These are phyloP conservation scores for Tachuris rubrigastra DNA, from an alignment of 2,113 vertebrate genomes.

Conservation along the genomic window DNA sequence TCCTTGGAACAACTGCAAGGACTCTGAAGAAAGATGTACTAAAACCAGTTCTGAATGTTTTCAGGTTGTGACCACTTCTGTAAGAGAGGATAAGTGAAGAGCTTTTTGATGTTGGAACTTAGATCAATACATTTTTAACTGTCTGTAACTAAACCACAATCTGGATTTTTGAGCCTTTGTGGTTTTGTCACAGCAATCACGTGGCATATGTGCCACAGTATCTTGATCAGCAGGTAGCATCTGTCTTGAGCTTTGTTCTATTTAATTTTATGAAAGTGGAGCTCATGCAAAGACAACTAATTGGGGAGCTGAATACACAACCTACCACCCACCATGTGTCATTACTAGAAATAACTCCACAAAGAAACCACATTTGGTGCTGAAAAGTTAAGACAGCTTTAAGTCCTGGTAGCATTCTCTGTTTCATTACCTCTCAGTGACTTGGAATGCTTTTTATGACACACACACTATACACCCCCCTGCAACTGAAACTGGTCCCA, in stretches of 20 bases:
- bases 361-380: slow-evolving; percentile 14
- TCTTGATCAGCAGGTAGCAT: slow-evolving; percentile 32
- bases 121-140: neutral
- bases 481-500: neutral
- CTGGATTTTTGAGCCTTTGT: neutral
- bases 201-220: neutral
- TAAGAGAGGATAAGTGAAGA: neutral
- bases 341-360: slow-evolving; percentile 42
- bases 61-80: neutral
- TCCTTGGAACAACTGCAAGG: slow-evolving; percentile 7
- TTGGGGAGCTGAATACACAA: slow-evolving; percentile 20
- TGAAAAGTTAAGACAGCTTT: neutral
- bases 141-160: neutral
- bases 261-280: slow-evolving; percentile 33
- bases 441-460: neutral
- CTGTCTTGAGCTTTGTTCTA: slow-evolving; percentile 38
- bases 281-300: slow-evolving; percentile 32
- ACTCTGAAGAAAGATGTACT: neutral
- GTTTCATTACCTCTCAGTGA: neutral
- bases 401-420: neutral
- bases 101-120: neutral
- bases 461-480: no score
- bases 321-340: slow-evolving; percentile 30
- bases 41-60: neutral
- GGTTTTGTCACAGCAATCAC: neutral